A percentile compares a stretch with the other conserved stretches of the same genome.
phyloP scores from a whole-genome alignment of 2,888 invertebrate species.

The Yponomeuta plumbellus region DNA sequence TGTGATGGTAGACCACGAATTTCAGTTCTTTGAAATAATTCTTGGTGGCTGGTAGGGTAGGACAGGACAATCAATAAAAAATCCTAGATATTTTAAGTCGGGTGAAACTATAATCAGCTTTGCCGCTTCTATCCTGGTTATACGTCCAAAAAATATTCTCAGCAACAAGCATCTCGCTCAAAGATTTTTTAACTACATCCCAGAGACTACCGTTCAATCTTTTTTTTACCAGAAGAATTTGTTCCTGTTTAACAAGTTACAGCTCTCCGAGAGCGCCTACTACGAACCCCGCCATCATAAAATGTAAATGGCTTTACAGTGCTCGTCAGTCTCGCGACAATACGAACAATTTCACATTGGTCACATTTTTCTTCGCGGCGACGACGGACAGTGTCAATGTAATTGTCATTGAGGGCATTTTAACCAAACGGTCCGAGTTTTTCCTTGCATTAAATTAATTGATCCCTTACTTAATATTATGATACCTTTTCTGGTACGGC shows the following conservation, averaged over 20 bases:
- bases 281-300: constrained; percentile 64
- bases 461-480: no score
- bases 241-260: constrained; percentile 65
- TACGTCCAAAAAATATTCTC: not conserved
- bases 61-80: no score
- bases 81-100: not conserved
- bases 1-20: no score
- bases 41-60: no score
- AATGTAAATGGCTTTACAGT: constrained; percentile 57
- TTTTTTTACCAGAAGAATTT: constrained; percentile 58
- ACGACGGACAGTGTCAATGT: not conserved
- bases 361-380: constrained; percentile 2
- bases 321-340: constrained; percentile 47
- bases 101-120: not conserved
- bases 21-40: no score
- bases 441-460: no score
- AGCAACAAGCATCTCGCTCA: constrained; percentile 27
- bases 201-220: constrained; percentile 44
- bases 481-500: no score
- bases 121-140: constrained; percentile 8
- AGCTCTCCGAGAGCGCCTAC: constrained; percentile 48
- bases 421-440: no score
- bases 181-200: constrained; percentile 53
- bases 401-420: not conserved
- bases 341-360: constrained; percentile 28